Evolutionary conservation across 2,888 invertebrate genomes (phyloP).

Genomic region (Cryptophagus acutangulus): DNA sequence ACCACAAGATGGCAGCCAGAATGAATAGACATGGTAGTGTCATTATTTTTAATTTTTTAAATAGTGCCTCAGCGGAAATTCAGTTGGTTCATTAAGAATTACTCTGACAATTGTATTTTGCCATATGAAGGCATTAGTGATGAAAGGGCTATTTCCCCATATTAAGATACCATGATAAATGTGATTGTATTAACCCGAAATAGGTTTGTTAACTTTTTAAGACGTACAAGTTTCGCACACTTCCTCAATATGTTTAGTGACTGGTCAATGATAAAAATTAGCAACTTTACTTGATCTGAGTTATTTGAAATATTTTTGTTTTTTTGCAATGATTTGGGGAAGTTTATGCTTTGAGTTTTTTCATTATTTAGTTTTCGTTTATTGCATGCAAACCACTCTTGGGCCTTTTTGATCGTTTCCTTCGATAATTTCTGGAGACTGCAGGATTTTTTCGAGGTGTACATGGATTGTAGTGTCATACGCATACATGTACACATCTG

Average conservation of each 20-base stretch:
- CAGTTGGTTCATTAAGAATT: neutral
- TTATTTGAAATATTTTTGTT: neutral
- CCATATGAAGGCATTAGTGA: neutral
- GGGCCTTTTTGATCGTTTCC: too few species aligned
- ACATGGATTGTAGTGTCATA: neutral
- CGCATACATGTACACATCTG: neutral
- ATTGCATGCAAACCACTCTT: neutral
- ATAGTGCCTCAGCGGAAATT: neutral
- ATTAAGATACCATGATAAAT: conserved; percentile 1
- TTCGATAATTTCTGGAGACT: neutral
- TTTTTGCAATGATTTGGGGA: neutral
- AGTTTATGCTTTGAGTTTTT: neutral
- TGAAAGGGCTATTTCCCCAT: neutral
- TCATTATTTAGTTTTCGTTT: neutral
- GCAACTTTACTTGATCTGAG: conserved; percentile 1
- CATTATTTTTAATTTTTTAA: neutral
- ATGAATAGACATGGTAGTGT: conserved; percentile 2
- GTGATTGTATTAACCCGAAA: neutral
- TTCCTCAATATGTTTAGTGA: conserved; percentile 1
- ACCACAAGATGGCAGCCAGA: neutral
- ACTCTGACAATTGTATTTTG: neutral
- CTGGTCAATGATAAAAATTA: conserved; percentile 1
- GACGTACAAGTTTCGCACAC: neutral
- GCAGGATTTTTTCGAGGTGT: neutral
- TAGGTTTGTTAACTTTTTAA: neutral